Percentiles rank a stretch among this genome's conserved stretches.
Evolutionary conservation across 2,888 invertebrate species (phyloP).

Genomic region (Pandemis corylana): DNA sequence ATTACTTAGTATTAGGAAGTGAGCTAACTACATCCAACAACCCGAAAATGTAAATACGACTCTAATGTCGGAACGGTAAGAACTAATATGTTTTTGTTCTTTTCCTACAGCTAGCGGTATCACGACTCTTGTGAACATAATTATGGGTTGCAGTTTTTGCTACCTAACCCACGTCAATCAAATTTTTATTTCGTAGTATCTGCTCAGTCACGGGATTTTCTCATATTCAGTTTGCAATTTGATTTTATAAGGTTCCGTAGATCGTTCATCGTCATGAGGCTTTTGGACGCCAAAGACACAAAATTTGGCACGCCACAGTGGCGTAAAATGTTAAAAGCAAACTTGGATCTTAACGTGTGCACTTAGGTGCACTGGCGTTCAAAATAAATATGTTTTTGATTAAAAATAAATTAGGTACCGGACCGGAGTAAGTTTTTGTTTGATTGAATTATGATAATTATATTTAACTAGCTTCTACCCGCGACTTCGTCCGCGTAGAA

Average conservation of each 20-base stretch:
- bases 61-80: neutral
- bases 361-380: too few relatives aligned
- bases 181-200: neutral
- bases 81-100: neutral
- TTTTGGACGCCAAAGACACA: too few relatives aligned
- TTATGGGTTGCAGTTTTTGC: neutral
- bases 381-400: too few relatives aligned
- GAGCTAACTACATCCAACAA: neutral
- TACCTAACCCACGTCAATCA: neutral
- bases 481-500: too few relatives aligned
- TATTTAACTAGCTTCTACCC: too few relatives aligned
- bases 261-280: neutral
- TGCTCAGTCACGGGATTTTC: neutral
- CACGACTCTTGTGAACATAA: neutral
- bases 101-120: neutral
- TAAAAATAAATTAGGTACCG: too few relatives aligned
- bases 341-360: too few relatives aligned
- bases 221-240: neutral
- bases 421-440: too few relatives aligned
- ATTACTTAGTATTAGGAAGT: neutral
- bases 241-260: neutral
- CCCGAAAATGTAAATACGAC: neutral
- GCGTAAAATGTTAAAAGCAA: too few relatives aligned
- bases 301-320: too few relatives aligned
- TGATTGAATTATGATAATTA: too few relatives aligned